phyloP scores from a whole-genome alignment of 2,797 vertebrate genomes.

The Schizopygopsis pylzovi region DNA sequence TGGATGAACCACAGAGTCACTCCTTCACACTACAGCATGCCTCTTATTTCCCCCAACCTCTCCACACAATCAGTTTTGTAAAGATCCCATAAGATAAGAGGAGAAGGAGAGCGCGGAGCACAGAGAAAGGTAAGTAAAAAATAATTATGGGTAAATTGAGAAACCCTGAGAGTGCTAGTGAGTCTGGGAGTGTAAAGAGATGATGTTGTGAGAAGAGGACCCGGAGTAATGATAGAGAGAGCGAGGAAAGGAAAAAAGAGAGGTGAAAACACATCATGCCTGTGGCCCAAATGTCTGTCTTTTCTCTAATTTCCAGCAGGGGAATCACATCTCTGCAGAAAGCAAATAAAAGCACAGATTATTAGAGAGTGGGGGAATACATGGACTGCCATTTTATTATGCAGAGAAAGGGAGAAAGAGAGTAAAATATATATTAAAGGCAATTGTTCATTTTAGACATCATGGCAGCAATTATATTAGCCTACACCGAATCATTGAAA shows the following conservation, averaged over 20 bases:
- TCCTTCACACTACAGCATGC: not conserved
- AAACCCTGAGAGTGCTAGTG: slow-evolving; percentile 30
- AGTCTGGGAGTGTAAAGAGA: slow-evolving; percentile 10
- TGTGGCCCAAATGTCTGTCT: slow-evolving; percentile 53
- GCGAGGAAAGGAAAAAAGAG: slow-evolving; percentile 42
- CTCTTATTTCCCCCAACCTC: not conserved
- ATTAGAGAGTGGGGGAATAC: slow-evolving; percentile 19
- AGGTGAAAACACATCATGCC: slow-evolving; percentile 50
- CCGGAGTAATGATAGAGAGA: slow-evolving; percentile 26
- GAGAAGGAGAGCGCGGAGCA: slow-evolving; percentile 17
- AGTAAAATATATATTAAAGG: not conserved
- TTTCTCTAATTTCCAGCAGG: slow-evolving; percentile 60
- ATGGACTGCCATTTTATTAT: slow-evolving; percentile 2
- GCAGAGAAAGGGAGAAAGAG: slow-evolving; percentile 64
- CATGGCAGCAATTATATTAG: not conserved
- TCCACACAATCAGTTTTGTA: slow-evolving; percentile 26
- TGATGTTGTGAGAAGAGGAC: slow-evolving; percentile 33
- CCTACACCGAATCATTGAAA: not conserved
- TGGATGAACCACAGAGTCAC: not conserved
- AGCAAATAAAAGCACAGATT: slow-evolving; percentile 34
- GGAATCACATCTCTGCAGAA: slow-evolving; percentile 43
- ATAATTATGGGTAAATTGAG: slow-evolving; percentile 38
- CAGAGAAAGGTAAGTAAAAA: slow-evolving; percentile 52
- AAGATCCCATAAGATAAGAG: slow-evolving; percentile 8
- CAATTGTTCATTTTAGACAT: not conserved